Evolutionary conservation across 2,797 vertebrate species (phyloP).

Genomic region (Lagodon rhomboides): DNA sequence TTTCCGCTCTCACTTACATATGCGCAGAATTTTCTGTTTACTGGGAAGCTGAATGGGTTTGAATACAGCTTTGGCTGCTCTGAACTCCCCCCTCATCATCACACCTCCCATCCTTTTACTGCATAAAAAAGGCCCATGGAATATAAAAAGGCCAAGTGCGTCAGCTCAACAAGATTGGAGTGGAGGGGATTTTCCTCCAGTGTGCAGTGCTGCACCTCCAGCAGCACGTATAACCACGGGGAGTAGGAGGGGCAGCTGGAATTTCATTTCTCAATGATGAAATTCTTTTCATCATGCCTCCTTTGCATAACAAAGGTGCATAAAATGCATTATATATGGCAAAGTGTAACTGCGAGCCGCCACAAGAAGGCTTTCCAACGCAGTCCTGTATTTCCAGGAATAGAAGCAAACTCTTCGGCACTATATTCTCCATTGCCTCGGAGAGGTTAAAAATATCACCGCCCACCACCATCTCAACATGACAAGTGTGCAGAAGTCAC

Average conservation of each 20-base stretch:
- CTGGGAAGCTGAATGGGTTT: slow-evolving; percentile 39
- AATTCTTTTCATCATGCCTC: slow-evolving; percentile 80
- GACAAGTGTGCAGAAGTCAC: slow-evolving; percentile 46
- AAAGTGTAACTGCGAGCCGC: slow-evolving; percentile 67
- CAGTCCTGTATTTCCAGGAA: slow-evolving; percentile 56
- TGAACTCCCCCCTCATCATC: slow-evolving; percentile 43
- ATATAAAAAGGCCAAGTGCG: slow-evolving; percentile 74
- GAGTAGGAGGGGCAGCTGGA: slow-evolving; percentile 74
- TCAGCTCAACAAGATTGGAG: slow-evolving; percentile 72
- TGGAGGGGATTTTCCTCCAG: slow-evolving; percentile 71
- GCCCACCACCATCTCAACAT: slow-evolving; percentile 42
- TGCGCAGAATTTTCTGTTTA: slow-evolving; percentile 21
- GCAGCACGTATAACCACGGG: slow-evolving; percentile 61
- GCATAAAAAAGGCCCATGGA: slow-evolving; percentile 52
- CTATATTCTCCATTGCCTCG: slow-evolving; percentile 28
- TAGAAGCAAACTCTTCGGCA: slow-evolving; percentile 35
- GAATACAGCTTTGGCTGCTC: slow-evolving; percentile 46
- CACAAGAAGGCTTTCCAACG: slow-evolving; percentile 47
- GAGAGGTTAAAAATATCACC: slow-evolving; percentile 66
- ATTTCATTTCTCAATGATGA: slow-evolving; percentile 80
- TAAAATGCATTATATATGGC: slow-evolving; percentile 78
- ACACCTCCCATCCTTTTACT: slow-evolving; percentile 33
- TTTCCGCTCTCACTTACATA: slow-evolving; percentile 13
- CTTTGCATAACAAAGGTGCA: slow-evolving; percentile 84
- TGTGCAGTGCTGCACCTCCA: slow-evolving; percentile 66